phyloP scores from a whole-genome alignment of 2,888 invertebrate genomes.

The Caenorhabditis uteleia region DNA sequence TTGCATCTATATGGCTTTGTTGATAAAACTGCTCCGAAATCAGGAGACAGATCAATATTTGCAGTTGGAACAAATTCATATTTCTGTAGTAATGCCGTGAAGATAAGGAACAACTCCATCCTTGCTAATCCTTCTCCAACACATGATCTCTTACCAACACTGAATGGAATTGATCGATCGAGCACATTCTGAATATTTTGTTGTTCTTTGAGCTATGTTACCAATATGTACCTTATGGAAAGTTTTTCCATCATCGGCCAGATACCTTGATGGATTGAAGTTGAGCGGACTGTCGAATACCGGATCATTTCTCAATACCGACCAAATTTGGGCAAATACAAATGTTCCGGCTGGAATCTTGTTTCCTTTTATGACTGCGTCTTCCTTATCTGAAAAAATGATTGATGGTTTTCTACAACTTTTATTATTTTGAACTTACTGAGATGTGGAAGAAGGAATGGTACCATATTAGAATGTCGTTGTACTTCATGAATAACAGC shows the following conservation, averaged over 20 bases:
- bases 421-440: conserved; percentile 7
- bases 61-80: conserved; percentile 20
- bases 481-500: conserved; percentile 40
- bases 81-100: conserved; percentile 26
- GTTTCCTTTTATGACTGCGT: conserved; percentile 14
- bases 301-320: conserved; percentile 34
- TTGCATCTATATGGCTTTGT: conserved; percentile 13
- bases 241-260: conserved; percentile 21
- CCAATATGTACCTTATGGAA: not conserved
- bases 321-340: conserved; percentile 36
- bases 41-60: conserved; percentile 14
- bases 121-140: conserved; percentile 52
- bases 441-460: conserved; percentile 18
- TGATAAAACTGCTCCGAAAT: conserved; percentile 19
- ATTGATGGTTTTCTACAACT: not conserved
- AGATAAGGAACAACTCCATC: conserved; percentile 45
- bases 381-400: conserved; percentile 17
- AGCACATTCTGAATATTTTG: conserved; percentile 40
- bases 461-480: conserved; percentile 39
- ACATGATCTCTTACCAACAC: conserved; percentile 46
- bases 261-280: conserved; percentile 49
- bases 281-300: conserved; percentile 31
- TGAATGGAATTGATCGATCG: conserved; percentile 43
- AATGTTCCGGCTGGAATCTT: conserved; percentile 28
- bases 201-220: conserved; percentile 2